A percentile compares a stretch with the other conserved stretches of the same genome.
phyloP scores from a whole-genome alignment of 1,140 invertebrate species.

The Plodia interpunctella region DNA sequence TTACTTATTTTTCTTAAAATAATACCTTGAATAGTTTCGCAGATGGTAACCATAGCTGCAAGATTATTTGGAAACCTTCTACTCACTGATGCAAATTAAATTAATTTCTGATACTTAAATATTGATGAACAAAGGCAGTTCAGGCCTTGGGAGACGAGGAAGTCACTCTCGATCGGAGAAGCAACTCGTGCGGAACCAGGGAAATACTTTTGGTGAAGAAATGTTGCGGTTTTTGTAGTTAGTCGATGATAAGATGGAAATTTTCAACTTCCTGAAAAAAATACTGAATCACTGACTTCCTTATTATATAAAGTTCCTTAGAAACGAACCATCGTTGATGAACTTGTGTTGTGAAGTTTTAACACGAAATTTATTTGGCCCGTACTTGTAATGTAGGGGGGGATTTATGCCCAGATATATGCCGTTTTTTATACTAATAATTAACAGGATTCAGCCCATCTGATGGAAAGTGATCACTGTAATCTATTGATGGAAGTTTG shows the following conservation, averaged over 20 bases:
- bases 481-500: too few species aligned
- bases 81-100: slow-evolving; percentile 38
- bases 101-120: slow-evolving; percentile 51
- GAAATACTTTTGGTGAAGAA: background rate
- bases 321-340: too few species aligned
- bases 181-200: slow-evolving; percentile 37
- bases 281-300: background rate
- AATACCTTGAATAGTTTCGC: slow-evolving; percentile 40
- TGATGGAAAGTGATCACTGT: too few species aligned
- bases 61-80: slow-evolving; percentile 16
- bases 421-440: too few species aligned
- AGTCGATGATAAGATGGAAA: background rate
- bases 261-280: slow-evolving; percentile 6
- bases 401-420: too few species aligned
- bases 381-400: too few species aligned
- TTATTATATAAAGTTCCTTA: too few species aligned
- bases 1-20: background rate
- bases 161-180: background rate
- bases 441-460: too few species aligned
- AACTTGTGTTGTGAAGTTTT: too few species aligned
- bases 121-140: slow-evolving; percentile 19
- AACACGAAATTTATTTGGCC: too few species aligned
- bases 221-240: background rate
- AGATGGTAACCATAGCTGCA: slow-evolving; percentile 35
- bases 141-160: background rate